These are phyloP conservation scores for Tolmerus cingulatus DNA, from an alignment of 2,888 invertebrate genomes.

Conservation along the genomic window DNA sequence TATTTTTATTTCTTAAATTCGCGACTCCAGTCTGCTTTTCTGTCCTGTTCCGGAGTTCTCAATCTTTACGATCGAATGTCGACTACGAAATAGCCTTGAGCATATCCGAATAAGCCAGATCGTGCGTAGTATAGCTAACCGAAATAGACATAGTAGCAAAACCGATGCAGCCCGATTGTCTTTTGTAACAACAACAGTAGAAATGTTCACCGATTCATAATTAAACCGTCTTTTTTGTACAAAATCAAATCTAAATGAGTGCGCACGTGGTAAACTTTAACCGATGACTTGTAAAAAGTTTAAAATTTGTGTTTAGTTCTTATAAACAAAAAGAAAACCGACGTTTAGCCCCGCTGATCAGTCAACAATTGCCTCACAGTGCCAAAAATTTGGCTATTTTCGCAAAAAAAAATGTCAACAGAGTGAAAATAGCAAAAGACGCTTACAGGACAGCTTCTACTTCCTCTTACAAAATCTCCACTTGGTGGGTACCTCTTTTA, in stretches of 20 bases:
- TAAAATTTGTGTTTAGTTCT: background rate
- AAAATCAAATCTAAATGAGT: conserved; percentile 4
- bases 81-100: background rate
- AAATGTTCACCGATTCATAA: background rate
- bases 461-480: background rate
- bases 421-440: background rate
- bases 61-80: background rate
- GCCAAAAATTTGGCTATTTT: background rate
- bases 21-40: background rate
- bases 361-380: background rate
- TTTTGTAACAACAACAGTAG: background rate
- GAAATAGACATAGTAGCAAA: conserved; percentile 7
- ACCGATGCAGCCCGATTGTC: background rate
- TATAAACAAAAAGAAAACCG: background rate
- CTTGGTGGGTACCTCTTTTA: background rate
- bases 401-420: conserved; percentile 11
- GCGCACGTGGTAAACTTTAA: conserved; percentile 42
- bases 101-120: background rate
- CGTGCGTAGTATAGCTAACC: conserved; percentile 16
- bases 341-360: background rate
- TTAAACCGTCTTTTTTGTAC: background rate
- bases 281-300: conserved; percentile 12
- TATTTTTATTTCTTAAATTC: background rate
- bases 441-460: background rate
- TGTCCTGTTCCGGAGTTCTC: background rate